Evolutionary conservation across 2,888 invertebrate species (phyloP).

Genomic region (Linnaemya tessellans): DNA sequence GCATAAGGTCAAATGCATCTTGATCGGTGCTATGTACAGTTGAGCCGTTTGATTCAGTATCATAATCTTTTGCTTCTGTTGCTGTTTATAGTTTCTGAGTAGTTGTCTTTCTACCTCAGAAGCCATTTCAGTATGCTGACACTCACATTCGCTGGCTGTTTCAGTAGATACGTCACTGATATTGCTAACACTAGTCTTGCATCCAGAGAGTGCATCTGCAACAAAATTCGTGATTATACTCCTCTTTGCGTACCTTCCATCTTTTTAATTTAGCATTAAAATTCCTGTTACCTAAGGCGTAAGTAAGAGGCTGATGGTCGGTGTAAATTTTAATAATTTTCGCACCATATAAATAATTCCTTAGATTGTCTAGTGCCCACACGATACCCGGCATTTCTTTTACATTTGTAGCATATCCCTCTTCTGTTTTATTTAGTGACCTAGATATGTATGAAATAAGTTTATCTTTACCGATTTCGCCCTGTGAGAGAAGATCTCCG

Average conservation of each 20-base stretch:
- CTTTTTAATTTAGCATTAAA: no score
- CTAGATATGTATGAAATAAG: no score
- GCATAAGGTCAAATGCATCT: slow-evolving; percentile 64
- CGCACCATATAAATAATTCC: not conserved
- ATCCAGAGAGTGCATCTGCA: slow-evolving; percentile 42
- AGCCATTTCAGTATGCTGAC: not conserved
- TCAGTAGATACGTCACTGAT: slow-evolving; percentile 12
- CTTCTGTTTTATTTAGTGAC: no score
- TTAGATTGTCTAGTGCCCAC: not conserved
- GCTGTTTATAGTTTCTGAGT: not conserved
- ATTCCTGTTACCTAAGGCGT: slow-evolving; percentile 38
- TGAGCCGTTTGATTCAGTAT: not conserved
- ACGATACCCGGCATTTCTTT: not conserved
- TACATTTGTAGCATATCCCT: no score
- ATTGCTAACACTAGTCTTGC: not conserved
- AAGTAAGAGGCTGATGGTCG: slow-evolving; percentile 44
- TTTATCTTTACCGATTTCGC: no score
- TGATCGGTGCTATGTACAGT: slow-evolving; percentile 68
- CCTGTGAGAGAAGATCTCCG: no score
- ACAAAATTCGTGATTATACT: no score
- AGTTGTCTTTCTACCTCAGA: no score
- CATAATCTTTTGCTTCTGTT: slow-evolving; percentile 1
- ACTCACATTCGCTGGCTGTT: slow-evolving; percentile 29
- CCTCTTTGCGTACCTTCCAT: slow-evolving; percentile 41
- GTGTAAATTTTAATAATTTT: slow-evolving; percentile 26